Evolutionary conservation across 2,113 vertebrate species (phyloP).

Genomic region (Gobius niger): DNA sequence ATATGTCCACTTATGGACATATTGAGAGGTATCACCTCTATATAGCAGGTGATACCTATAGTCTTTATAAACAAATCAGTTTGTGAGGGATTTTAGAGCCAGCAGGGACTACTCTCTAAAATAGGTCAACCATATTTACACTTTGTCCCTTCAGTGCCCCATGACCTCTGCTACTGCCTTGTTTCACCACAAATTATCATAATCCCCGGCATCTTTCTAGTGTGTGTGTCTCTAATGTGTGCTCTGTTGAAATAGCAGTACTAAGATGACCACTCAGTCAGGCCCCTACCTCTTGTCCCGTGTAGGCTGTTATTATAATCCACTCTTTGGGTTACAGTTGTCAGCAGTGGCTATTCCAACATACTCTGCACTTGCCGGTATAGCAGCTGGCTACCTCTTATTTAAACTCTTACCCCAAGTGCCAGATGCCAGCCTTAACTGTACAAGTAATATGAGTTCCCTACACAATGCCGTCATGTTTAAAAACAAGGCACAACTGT

Average conservation of each 20-base stretch:
- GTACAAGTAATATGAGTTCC: slow-evolving; percentile 81
- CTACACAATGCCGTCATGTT: slow-evolving; percentile 74
- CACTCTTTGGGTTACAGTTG: slow-evolving; percentile 51
- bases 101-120: slow-evolving; percentile 2
- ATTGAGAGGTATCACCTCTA: no score
- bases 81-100: slow-evolving; percentile 1
- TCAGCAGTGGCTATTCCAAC: slow-evolving; percentile 57
- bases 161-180: slow-evolving; percentile 6
- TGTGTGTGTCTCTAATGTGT: slow-evolving; percentile 13
- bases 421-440: slow-evolving; percentile 86
- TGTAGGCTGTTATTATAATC: slow-evolving; percentile 55
- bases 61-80: neutral
- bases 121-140: neutral
- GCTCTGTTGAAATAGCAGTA: slow-evolving; percentile 23
- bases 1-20: no score
- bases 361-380: slow-evolving; percentile 64
- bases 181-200: slow-evolving; percentile 23
- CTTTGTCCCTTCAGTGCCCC: slow-evolving; percentile 7
- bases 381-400: slow-evolving; percentile 80
- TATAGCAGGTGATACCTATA: neutral
- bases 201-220: slow-evolving; percentile 3
- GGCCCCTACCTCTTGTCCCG: slow-evolving; percentile 57
- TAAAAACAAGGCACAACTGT: slow-evolving; percentile 69
- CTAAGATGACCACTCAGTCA: slow-evolving; percentile 25
- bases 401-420: slow-evolving; percentile 72